These are phyloP conservation scores for Dasypus novemcinctus DNA, from an alignment of 2,113 vertebrate genomes.

Conservation along the genomic window DNA sequence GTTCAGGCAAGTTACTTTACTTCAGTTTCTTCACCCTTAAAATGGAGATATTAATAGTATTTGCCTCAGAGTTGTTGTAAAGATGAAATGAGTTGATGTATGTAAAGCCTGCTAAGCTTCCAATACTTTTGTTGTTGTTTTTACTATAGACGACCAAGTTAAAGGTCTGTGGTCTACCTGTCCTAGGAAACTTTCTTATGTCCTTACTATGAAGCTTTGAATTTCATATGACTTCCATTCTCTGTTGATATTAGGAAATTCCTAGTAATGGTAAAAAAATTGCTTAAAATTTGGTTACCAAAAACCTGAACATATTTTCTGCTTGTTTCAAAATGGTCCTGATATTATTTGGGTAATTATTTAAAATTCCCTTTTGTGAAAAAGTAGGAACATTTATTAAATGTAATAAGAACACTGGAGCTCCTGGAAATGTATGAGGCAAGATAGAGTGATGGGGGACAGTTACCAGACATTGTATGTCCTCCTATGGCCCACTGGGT, in stretches of 20 bases:
- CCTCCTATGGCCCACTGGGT: too few species aligned
- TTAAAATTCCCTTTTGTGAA: background rate
- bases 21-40: background rate
- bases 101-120: background rate
- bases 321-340: conserved; percentile 44
- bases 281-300: conserved; percentile 41
- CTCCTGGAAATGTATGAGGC: background rate
- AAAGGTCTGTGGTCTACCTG: conserved; percentile 17
- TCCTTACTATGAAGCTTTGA: conserved; percentile 28
- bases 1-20: background rate
- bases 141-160: conserved; percentile 37
- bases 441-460: rapidly evolving
- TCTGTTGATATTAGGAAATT: background rate
- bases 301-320: background rate
- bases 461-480: too few species aligned
- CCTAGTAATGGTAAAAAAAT: conserved; percentile 52
- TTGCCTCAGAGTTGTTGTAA: background rate
- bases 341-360: background rate
- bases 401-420: background rate
- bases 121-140: background rate
- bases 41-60: background rate
- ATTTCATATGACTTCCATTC: background rate
- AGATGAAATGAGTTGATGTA: background rate
- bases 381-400: background rate
- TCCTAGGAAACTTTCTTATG: conserved; percentile 18